Evolutionary conservation across 2,113 vertebrate genomes (phyloP).

Genomic region (Mesitornis unicolor): DNA sequence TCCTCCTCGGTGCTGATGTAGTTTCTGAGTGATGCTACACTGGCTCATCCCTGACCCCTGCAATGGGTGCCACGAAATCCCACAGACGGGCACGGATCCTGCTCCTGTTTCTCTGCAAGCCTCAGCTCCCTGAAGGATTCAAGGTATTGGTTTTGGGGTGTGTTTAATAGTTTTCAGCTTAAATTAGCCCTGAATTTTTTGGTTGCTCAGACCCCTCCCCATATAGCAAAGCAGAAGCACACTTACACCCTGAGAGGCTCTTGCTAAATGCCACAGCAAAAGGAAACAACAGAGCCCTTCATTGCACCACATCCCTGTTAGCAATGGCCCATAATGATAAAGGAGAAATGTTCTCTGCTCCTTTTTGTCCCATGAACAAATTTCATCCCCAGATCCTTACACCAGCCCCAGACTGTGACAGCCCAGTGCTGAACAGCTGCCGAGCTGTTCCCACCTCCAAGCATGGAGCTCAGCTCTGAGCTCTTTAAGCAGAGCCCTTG

Average conservation of each 20-base stretch:
- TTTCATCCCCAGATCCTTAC: not conserved
- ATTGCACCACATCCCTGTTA: not conserved
- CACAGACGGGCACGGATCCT: not conserved
- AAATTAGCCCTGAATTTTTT: not conserved
- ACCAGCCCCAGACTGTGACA: fast-evolving
- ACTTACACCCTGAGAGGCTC: not conserved
- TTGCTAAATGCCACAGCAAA: not conserved
- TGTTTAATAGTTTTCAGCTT: not conserved
- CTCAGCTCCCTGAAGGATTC: not conserved
- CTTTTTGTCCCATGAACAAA: not conserved
- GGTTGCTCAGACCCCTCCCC: not conserved
- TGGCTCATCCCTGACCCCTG: not conserved
- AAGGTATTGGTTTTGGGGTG: not conserved
- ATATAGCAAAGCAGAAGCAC: not conserved
- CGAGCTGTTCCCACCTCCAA: not conserved
- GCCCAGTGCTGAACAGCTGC: not conserved
- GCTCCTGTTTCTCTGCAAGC: not conserved
- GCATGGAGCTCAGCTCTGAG: not conserved
- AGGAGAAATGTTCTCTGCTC: not conserved
- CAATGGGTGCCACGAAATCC: not conserved
- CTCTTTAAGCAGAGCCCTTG: constrained; percentile 49
- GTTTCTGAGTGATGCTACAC: not conserved
- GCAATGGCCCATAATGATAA: fast-evolving
- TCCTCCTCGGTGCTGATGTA: not conserved
- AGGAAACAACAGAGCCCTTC: not conserved